A percentile compares a stretch with the other conserved stretches of the same genome.
Conservation (phyloP, 2,888 invertebrate species). For the Panopea generosa region DNA sequence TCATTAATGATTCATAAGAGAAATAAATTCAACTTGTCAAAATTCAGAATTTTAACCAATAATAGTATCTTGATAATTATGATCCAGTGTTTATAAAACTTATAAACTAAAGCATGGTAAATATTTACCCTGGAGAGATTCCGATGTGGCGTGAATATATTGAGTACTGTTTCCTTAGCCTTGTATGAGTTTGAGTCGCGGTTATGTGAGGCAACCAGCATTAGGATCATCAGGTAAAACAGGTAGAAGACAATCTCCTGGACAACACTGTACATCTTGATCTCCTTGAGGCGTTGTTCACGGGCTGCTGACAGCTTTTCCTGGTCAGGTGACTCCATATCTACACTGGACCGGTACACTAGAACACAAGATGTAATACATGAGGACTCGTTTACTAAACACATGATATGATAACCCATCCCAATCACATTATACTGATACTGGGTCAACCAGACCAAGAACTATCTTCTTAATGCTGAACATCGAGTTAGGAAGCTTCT, state of each 20-base stretch:
- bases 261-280: constrained; percentile 65
- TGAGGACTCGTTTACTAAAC: too few species aligned
- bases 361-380: constrained; percentile 19
- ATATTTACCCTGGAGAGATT: constrained; percentile 41
- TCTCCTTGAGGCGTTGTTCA: constrained; percentile 67
- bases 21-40: too few species aligned
- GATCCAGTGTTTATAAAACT: too few species aligned
- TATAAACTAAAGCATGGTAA: too few species aligned
- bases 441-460: too few species aligned
- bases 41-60: too few species aligned
- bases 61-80: too few species aligned
- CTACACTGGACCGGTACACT: constrained; percentile 50
- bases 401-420: too few species aligned
- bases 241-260: constrained; percentile 72
- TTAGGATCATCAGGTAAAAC: constrained; percentile 65
- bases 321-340: constrained; percentile 63
- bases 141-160: constrained; percentile 53
- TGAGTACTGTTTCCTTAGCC: constrained; percentile 63
- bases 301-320: constrained; percentile 57
- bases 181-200: constrained; percentile 68
- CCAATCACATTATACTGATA: too few species aligned
- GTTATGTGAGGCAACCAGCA: constrained; percentile 71
- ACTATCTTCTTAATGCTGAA: too few species aligned
- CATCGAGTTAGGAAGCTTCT: too few species aligned
- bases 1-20: too few species aligned